A percentile compares a stretch with the other conserved stretches of the same genome.
Evolutionary conservation across 2,113 vertebrate species (phyloP).

Genomic region (Azemiops feae): DNA sequence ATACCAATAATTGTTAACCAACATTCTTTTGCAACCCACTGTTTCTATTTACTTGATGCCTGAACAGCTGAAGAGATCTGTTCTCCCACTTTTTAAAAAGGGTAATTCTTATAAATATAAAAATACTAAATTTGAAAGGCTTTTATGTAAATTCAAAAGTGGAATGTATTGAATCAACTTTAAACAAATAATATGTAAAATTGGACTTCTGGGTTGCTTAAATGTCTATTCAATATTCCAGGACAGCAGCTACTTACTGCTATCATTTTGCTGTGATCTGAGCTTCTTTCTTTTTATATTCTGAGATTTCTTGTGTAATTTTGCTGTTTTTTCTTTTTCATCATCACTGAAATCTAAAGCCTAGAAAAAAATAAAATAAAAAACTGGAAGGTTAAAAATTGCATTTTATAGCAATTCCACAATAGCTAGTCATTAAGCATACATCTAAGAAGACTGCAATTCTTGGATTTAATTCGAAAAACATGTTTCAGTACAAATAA

Average conservation of each 20-base stretch:
- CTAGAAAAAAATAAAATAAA: constrained; percentile 60
- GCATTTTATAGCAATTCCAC: background rate
- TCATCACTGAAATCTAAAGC: constrained; percentile 95
- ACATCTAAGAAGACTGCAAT: too few relatives aligned
- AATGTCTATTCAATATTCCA: background rate
- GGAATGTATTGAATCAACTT: background rate
- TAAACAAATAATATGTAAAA: background rate
- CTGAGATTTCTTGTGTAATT: constrained; percentile 74
- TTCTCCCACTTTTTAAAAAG: background rate
- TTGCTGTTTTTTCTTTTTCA: constrained; percentile 86
- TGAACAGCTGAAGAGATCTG: background rate
- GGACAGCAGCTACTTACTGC: constrained; percentile 59
- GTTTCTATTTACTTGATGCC: background rate
- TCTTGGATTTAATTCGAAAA: background rate
- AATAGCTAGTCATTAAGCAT: background rate
- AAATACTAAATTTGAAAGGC: background rate
- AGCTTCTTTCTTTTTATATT: constrained; percentile 70
- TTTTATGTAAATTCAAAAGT: background rate
- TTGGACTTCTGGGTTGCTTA: background rate
- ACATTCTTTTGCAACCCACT: background rate
- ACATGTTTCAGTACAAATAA: background rate
- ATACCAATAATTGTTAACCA: background rate
- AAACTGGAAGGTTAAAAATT: background rate
- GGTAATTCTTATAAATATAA: background rate
- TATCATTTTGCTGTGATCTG: constrained; percentile 49